phyloP scores from a whole-genome alignment of 2,797 vertebrate genomes.

The Forpus xanthops region DNA sequence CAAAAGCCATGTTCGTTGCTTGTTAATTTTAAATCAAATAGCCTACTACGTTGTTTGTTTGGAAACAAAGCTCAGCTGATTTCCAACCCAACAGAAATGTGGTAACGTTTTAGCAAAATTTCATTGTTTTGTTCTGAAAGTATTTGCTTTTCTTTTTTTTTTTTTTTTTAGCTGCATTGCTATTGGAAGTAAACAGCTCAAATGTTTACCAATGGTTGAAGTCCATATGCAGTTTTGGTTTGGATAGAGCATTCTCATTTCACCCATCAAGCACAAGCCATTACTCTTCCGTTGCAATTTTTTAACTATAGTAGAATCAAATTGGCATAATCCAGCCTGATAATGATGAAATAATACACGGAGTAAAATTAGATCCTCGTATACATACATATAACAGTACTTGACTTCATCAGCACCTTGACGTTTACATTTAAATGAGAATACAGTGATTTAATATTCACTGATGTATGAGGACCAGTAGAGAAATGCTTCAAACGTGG shows the following conservation, averaged over 20 bases:
- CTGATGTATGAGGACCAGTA: neutral
- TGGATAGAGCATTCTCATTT: conserved; percentile 16
- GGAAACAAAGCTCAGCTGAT: neutral
- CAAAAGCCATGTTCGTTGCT: neutral
- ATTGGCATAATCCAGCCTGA: neutral
- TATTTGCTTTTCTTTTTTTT: neutral
- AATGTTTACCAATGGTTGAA: neutral
- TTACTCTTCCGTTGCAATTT: neutral
- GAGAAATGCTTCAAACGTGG: neutral
- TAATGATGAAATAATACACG: neutral
- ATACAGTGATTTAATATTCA: neutral
- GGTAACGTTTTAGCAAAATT: neutral
- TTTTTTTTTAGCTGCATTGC: no score
- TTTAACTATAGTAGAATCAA: neutral
- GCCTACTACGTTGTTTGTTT: neutral
- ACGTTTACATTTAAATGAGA: neutral
- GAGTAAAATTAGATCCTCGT: neutral
- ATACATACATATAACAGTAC: neutral
- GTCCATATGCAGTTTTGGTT: neutral
- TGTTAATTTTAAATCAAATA: neutral
- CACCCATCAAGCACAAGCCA: neutral
- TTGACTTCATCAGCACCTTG: neutral
- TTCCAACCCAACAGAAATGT: neutral
- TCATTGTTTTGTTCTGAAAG: neutral
- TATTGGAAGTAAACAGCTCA: conserved; percentile 10